phyloP scores from a whole-genome alignment of 2,888 invertebrate species.

The Thyatira batis region DNA sequence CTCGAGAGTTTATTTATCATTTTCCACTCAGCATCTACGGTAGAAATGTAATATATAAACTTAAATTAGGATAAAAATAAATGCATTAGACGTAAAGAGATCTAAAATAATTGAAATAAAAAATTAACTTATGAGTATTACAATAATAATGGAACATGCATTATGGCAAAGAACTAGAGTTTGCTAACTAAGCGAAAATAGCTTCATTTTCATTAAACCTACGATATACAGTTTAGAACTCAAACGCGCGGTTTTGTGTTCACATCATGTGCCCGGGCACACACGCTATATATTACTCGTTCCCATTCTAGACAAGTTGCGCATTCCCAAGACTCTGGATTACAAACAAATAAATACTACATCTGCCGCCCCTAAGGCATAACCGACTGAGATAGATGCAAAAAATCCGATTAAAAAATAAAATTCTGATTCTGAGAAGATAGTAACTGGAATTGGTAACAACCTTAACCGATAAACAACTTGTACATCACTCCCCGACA shows the following conservation, averaged over 20 bases:
- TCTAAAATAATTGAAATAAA: constrained; percentile 79
- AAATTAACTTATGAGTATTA: constrained; percentile 82
- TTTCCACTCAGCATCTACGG: constrained; percentile 53
- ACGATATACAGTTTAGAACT: constrained; percentile 55
- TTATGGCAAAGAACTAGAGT: constrained; percentile 82
- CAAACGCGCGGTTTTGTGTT: constrained; percentile 33
- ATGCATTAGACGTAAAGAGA: constrained; percentile 81
- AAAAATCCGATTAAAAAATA: constrained; percentile 28
- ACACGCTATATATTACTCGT: constrained; percentile 19
- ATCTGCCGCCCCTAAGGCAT: constrained; percentile 9
- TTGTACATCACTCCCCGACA: constrained; percentile 41
- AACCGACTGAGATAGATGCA: neutral
- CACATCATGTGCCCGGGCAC: constrained; percentile 19
- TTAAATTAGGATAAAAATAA: constrained; percentile 73
- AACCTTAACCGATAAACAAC: constrained; percentile 61
- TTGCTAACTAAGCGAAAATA: constrained; percentile 79
- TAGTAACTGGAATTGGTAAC: constrained; percentile 80
- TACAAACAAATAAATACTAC: constrained; percentile 19
- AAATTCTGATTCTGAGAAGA: constrained; percentile 44
- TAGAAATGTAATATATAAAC: constrained; percentile 43
- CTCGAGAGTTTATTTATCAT: constrained; percentile 51
- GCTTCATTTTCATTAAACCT: constrained; percentile 74
- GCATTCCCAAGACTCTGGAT: constrained; percentile 13
- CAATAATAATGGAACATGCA: constrained; percentile 82
- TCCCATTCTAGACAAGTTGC: constrained; percentile 15